A percentile compares a stretch with the other conserved stretches of the same genome.
Evolutionary conservation across 2,797 vertebrate genomes (phyloP).

Genomic region (Cichlasoma orientale): DNA sequence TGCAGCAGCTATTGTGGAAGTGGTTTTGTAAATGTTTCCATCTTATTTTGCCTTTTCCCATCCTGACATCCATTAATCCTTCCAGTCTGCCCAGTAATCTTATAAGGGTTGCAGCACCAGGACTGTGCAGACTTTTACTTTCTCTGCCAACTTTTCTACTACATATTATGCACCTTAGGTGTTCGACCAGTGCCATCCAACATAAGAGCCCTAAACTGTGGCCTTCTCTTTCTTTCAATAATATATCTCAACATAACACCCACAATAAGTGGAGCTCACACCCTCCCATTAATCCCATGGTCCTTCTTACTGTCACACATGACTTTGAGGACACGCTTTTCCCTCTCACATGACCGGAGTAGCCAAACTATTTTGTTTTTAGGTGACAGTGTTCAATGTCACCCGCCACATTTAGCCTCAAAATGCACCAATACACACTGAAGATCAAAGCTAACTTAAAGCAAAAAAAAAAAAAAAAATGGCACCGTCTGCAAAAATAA

Average conservation of each 20-base stretch:
- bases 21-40: constrained; percentile 18
- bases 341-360: constrained; percentile 25
- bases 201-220: constrained; percentile 1
- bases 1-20: constrained; percentile 18
- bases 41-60: background rate
- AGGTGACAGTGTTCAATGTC: constrained; percentile 7
- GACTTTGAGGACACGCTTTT: constrained; percentile 48
- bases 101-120: background rate
- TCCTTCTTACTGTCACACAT: constrained; percentile 64
- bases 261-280: constrained; percentile 49
- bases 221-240: constrained; percentile 5
- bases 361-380: background rate
- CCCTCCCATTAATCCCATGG: constrained; percentile 54
- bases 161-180: background rate
- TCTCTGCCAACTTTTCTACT: constrained; percentile 1
- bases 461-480: constrained; percentile 8
- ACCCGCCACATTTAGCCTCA: background rate
- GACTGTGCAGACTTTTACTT: background rate
- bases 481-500: constrained; percentile 15
- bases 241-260: constrained; percentile 41
- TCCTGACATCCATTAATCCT: constrained; percentile 18
- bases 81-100: background rate
- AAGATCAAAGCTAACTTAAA: constrained; percentile 9
- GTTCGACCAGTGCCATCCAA: constrained; percentile 7
- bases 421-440: background rate